Percentiles rank a stretch among this genome's conserved stretches.
Conservation (phyloP, 2,797 vertebrate genomes). For the Philypnodon macrostomus region DNA sequence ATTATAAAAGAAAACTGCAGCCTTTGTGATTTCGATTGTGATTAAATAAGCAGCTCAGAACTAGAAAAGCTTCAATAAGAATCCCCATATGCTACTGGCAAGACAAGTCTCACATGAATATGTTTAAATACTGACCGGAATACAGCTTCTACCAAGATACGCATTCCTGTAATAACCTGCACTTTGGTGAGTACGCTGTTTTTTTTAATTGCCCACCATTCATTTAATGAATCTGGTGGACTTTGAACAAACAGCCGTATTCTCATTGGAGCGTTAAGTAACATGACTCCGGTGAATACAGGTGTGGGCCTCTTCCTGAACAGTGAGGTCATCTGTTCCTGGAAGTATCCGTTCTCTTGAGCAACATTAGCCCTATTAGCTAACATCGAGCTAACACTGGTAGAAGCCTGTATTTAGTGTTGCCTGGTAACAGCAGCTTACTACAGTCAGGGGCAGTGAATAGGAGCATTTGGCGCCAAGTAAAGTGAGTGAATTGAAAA, state of each 20-base stretch:
- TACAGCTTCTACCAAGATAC: too few species aligned
- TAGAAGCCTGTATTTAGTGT: conserved; percentile 26
- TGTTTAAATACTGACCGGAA: too few species aligned
- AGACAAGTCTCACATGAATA: too few species aligned
- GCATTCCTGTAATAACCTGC: too few species aligned
- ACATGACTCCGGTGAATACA: conserved; percentile 11
- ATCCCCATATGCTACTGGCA: too few species aligned
- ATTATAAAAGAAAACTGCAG: too few species aligned
- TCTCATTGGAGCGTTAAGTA: conserved; percentile 5
- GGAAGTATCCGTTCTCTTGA: conserved; percentile 26
- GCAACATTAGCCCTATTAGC: conserved; percentile 17
- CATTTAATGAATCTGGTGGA: too few species aligned
- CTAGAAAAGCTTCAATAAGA: too few species aligned
- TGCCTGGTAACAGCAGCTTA: conserved; percentile 51
- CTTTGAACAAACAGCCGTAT: conserved; percentile 15
- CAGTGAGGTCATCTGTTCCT: conserved; percentile 32
- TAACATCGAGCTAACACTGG: not conserved
- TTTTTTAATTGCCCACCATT: too few species aligned
- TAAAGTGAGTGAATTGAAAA: not conserved
- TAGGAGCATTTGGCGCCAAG: conserved; percentile 29
- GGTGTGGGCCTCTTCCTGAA: conserved; percentile 23
- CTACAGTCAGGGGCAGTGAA: conserved; percentile 32
- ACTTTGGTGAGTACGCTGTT: too few species aligned
- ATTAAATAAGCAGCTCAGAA: too few species aligned
- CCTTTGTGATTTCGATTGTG: too few species aligned